Conservation (phyloP, 2,888 invertebrate species). For the Homarus gammarus region DNA sequence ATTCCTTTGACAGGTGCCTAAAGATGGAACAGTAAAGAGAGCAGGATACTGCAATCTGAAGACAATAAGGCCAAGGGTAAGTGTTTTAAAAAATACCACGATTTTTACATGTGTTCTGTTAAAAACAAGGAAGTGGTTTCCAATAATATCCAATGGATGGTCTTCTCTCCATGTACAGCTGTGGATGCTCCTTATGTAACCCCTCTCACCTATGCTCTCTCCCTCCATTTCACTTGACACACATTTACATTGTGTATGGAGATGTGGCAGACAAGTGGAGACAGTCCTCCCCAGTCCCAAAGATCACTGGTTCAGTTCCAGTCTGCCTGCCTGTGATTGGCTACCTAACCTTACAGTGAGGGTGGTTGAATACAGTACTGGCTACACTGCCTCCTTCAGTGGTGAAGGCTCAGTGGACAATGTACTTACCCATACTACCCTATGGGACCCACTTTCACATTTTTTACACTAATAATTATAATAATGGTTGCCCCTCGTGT, state of each 20-base stretch:
- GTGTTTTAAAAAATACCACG: conserved; percentile 76
- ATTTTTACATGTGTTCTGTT: not conserved
- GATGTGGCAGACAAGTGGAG: no score
- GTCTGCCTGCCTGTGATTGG: not conserved
- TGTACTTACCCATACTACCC: not conserved
- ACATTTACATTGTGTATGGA: not conserved
- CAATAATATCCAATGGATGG: not conserved
- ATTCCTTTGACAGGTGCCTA: conserved; percentile 83
- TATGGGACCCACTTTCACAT: no score
- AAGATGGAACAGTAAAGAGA: conserved; percentile 88
- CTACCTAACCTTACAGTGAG: not conserved
- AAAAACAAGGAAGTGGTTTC: no score
- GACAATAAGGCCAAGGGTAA: conserved; percentile 85
- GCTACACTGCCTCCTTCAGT: no score
- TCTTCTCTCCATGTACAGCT: no score
- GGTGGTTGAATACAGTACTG: no score
- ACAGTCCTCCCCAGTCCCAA: not conserved
- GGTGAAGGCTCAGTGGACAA: no score
- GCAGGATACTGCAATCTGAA: conserved; percentile 91
- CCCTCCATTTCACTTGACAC: not conserved
- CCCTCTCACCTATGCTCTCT: not conserved
- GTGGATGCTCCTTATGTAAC: not conserved
- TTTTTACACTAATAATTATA: no score
- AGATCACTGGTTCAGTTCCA: no score
- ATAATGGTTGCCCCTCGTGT: no score